Evolutionary conservation across 1,140 invertebrate species (phyloP), one percentile per base, ranked within the genome.

Genomic region (Protaetia brevitarsis): DNA sequence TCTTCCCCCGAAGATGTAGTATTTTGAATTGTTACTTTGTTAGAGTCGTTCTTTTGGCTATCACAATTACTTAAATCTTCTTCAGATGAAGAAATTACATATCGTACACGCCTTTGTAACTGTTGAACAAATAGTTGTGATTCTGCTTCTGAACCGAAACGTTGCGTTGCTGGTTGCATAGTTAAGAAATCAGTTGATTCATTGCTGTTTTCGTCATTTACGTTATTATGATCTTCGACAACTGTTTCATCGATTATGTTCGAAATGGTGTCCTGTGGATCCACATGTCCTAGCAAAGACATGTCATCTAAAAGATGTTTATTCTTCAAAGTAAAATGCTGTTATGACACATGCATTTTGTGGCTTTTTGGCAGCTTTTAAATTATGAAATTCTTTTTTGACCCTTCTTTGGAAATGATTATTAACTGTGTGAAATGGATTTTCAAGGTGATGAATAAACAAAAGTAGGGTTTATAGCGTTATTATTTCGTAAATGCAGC

Each of bases 131-230:
- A 45, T 26, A 64, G 30, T 19, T 56, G 63, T 19, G 63, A 64
- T 23, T 64, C 26, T 10, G 57, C 10, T 29, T 59, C 57, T 6
- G 57, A 59, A 59, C 30, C n/a, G 3, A 59, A 28, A 29, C 30
- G 11, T 29, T 59, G 57, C 26, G 57, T 59, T 29, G 10, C 29
- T 8, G 57, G 57, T 29, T 59, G 57, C 57, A 59, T 59, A 1
- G 57, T 59, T 31, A 59, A 29, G 16, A 59, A 59, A 31, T 59
- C 57, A 4, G 29, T 59, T 13, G 57, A 59, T 29, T 30, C 57
- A 3, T 13, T n/a, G 16, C 57, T 59, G 26, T 29, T 19, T 59
- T 59, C 23, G 16, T 59, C 41, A 19, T 51, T 23, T 19, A 8
- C 21, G 26, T 19, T 10, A 45, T 19, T 19, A 19, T 3, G 3